Evolutionary conservation across 2,888 invertebrate species (phyloP).

Genomic region (Nymphalis c-album): DNA sequence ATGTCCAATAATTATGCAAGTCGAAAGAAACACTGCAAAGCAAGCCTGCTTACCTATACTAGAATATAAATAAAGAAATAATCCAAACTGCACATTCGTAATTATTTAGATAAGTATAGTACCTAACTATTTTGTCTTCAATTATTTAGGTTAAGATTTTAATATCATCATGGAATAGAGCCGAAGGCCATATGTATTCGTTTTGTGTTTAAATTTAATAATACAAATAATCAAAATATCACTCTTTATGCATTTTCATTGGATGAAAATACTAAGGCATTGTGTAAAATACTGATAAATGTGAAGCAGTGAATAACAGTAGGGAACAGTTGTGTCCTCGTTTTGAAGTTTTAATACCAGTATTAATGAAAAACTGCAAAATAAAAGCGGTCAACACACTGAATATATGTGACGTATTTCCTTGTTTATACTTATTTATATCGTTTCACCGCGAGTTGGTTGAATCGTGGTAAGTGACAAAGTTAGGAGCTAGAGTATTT

Average conservation of each 20-base stretch:
- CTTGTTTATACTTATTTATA: background rate
- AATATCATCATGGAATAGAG: no score
- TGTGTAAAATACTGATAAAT: slow-evolving; percentile 28
- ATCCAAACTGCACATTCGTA: no score
- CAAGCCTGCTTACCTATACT: no score
- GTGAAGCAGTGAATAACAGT: slow-evolving; percentile 15
- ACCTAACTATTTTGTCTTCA: no score
- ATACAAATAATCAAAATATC: slow-evolving; percentile 10
- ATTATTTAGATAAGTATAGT: no score
- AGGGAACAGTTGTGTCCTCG: slow-evolving; percentile 24
- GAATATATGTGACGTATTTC: slow-evolving; percentile 9
- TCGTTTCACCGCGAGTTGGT: background rate
- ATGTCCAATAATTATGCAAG: no score
- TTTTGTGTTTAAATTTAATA: no score
- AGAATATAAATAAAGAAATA: no score
- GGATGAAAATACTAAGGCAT: slow-evolving; percentile 15
- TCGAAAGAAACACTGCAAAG: no score
- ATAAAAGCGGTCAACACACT: slow-evolving; percentile 19
- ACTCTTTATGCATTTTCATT: slow-evolving; percentile 16
- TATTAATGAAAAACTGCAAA: slow-evolving; percentile 28
- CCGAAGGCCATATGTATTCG: no score
- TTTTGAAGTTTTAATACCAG: slow-evolving; percentile 31
- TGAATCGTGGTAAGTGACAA: background rate
- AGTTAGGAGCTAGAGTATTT: background rate
- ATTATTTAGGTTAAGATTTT: no score